Evolutionary conservation across 2,888 invertebrate genomes (phyloP), one percentile per base, ranked within the genome.

Genomic region (Scaptomyza cyrtandrae): DNA sequence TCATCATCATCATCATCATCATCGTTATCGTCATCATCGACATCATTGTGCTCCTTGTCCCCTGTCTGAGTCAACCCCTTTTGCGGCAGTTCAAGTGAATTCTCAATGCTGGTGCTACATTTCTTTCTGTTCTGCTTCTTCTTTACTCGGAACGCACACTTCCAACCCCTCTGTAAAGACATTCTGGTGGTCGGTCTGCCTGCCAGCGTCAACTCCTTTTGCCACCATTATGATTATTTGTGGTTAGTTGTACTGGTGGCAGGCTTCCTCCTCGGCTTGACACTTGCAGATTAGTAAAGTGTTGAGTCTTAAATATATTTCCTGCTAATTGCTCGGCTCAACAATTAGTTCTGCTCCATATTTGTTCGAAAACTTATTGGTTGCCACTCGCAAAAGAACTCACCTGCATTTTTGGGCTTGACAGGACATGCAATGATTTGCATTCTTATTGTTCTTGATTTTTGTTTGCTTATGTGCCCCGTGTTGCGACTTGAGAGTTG

Each of bases 201-300:
- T 16, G 66, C 61, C 78, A 67, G 81, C 60, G 86, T 82, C 88
- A 83, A 83, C 86, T 88, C 88, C 71, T 67, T 67, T 64, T 68
- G 39, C 77, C 71, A 78, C 58, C 73, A 75, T 78, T 65, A 54
- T 68, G 78, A 61, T 58, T 78, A 60, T 73, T 58, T 77, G 73
- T 48, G 75, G 50, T 61, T 61, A 60, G 29, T 54, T 46, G 37
- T 65, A 33, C 56, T 55, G 56, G 44, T 46, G 37, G 59, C 65
- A 52, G 70, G 59, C 66, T 62, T 72, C 59, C 71, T 74, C 72
- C 78, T 16, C 41, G 16, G 88, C 86, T 90, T 90, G 90, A 89
- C 90, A 89, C 91, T 90, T 89, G 80, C 88, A 89, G 90, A 90
- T 89, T 90, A 90, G 83, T 78, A 86, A 87, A 89, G 87, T 89